phyloP scores from a whole-genome alignment of 2,113 vertebrate genomes.

The Pipa parva region DNA sequence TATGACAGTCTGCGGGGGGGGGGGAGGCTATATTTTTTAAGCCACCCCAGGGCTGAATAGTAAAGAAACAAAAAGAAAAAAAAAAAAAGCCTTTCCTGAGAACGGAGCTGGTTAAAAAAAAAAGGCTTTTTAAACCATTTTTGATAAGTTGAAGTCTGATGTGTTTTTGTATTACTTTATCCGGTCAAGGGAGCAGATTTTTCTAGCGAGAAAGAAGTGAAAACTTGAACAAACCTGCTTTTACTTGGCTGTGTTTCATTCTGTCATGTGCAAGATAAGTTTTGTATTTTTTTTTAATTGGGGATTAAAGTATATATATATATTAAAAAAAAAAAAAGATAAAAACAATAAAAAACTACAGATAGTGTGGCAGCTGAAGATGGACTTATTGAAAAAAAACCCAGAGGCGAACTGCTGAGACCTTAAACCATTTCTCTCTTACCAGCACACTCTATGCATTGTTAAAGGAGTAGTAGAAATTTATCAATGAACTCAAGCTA shows the following conservation, averaged over 20 bases:
- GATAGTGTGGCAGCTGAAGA: conserved; percentile 71
- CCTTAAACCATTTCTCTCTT: conserved; percentile 63
- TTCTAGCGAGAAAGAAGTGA: conserved; percentile 72
- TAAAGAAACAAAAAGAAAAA: not conserved
- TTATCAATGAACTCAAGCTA: conserved; percentile 35
- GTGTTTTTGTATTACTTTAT: conserved; percentile 73
- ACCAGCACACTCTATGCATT: conserved; percentile 81
- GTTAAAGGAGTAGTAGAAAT: conserved; percentile 52
- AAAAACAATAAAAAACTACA: conserved; percentile 49
- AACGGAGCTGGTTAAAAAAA: conserved; percentile 61
- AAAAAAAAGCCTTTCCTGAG: conserved; percentile 63
- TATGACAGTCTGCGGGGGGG: conserved; percentile 62
- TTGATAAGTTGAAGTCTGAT: conserved; percentile 72
- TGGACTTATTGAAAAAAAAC: conserved; percentile 62
- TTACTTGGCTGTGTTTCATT: conserved; percentile 75
- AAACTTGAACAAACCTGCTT: conserved; percentile 90
- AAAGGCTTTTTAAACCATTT: conserved; percentile 71
- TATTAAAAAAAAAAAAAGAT: conserved; percentile 3
- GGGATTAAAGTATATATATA: conserved; percentile 45
- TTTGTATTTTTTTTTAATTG: conserved; percentile 63
- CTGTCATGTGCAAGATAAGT: conserved; percentile 67
- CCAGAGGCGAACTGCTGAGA: conserved; percentile 60
- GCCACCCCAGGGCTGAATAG: conserved; percentile 60
- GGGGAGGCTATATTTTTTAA: conserved; percentile 61
- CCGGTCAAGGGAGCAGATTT: conserved; percentile 72